Conservation (phyloP, 2,888 invertebrate genomes). For the Hypsopygia costalis region DNA sequence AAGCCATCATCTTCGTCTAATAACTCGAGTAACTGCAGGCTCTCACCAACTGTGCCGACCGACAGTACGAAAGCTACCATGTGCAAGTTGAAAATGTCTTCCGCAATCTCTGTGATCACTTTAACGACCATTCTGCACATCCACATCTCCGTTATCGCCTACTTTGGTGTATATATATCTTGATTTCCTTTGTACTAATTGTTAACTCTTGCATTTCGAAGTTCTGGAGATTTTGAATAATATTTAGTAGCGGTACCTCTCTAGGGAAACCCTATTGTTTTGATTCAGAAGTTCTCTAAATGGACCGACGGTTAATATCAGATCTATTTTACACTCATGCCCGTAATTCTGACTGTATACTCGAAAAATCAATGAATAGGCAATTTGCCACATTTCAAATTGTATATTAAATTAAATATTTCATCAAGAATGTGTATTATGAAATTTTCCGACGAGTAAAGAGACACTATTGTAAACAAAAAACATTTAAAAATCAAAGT, state of each 20-base stretch:
- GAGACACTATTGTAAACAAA: too few species aligned
- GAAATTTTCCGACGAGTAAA: too few species aligned
- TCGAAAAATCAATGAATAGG: slow-evolving; percentile 65
- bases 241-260: slow-evolving; percentile 17
- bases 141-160: slow-evolving; percentile 50
- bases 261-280: slow-evolving; percentile 27
- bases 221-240: background rate
- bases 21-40: slow-evolving; percentile 55
- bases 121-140: slow-evolving; percentile 59
- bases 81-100: slow-evolving; percentile 58
- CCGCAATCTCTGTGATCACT: slow-evolving; percentile 49
- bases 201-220: slow-evolving; percentile 23
- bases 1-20: slow-evolving; percentile 57
- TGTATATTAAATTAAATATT: too few species aligned
- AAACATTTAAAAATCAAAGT: too few species aligned
- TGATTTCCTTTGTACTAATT: slow-evolving; percentile 14
- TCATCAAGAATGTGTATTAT: too few species aligned
- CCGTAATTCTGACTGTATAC: slow-evolving; percentile 53
- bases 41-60: slow-evolving; percentile 54
- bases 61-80: slow-evolving; percentile 58
- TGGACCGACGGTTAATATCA: slow-evolving; percentile 59
- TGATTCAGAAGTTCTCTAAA: slow-evolving; percentile 48
- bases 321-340: slow-evolving; percentile 67
- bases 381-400: slow-evolving; percentile 73
- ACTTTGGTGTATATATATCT: slow-evolving; percentile 14